Conservation (phyloP, 1,140 invertebrate species). For the Coenobita brevimanus region DNA sequence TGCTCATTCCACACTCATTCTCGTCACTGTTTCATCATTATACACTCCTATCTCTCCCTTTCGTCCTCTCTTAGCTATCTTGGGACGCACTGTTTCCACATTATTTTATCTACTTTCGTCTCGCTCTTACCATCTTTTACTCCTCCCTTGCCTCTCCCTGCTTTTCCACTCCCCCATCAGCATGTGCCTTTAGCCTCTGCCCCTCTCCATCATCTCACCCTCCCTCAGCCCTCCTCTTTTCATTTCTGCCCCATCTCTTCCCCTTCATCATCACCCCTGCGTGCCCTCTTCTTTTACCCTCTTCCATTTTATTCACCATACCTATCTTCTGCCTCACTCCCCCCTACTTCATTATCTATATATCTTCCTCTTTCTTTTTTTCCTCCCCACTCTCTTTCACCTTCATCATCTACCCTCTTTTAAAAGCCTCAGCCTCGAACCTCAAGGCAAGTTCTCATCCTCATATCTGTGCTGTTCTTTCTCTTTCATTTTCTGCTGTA, state of each 20-base stretch:
- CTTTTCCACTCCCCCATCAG: not conserved
- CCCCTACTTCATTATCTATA: not conserved
- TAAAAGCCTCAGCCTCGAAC: not conserved
- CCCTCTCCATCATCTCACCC: not conserved
- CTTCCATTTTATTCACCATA: not conserved
- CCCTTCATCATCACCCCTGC: not conserved
- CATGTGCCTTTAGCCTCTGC: not conserved
- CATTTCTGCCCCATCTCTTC: not conserved
- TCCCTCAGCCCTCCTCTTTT: not conserved
- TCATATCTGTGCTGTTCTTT: not conserved
- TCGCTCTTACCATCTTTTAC: not conserved
- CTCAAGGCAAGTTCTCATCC: not conserved
- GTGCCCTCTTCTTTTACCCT: not conserved
- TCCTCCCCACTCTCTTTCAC: not conserved
- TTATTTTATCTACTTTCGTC: not conserved
- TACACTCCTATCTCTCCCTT: conserved; percentile 4
- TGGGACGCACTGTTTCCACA: too few species aligned
- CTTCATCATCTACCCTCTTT: not conserved
- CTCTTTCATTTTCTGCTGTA: not conserved
- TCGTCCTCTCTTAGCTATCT: conserved; percentile 2
- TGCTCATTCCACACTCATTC: not conserved
- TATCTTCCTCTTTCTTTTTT: not conserved
- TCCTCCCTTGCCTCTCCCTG: not conserved
- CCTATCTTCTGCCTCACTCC: not conserved
- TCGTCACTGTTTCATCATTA: not conserved